Evolutionary conservation across 2,113 vertebrate genomes (phyloP), one percentile per base, ranked within the genome.

Genomic region (Silurus glanis): DNA sequence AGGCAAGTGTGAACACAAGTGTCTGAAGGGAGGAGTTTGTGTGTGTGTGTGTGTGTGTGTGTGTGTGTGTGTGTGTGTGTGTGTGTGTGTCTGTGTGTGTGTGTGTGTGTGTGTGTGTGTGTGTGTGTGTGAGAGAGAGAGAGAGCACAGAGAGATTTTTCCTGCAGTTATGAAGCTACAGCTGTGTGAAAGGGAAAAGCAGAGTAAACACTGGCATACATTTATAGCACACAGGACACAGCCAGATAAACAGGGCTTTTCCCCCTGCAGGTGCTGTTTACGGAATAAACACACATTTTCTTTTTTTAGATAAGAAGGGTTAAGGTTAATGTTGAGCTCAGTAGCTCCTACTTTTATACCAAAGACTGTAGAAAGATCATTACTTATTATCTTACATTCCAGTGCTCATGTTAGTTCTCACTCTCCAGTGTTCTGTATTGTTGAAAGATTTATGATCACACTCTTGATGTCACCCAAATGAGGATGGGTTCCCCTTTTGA

Each of bases 181-280:
- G 21, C 83, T 85, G 78, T 66, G 45, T 28, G 66, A 56, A 58
- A 64, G 76, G 9, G 78, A 66, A 61, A 71, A 81, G n/a, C 83
- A 49, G 76, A 85, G 62, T 88, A 85, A 81, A 82, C 72, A 37
- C 55, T 28, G 49, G 58, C 51, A n/a, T 80, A 56, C 66, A 81
- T 86, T 72, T 61, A 21, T 19, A 71, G 85, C 64, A 37, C 62
- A 56, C 21, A 69, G 28, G 56, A 85, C 49, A 80, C 76, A 56
- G 61, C 51, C n/a, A 25, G 12, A 69, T 45, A 55, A 66, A 80
- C 76, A 9, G 3, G 45, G 62, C 75, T 1, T 16, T 47, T 47
- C 17, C 16, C 47, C 14, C 23, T 80, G 51, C 64, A 81, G 76
- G 66, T 81, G 85, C 47, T 85, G 47, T 71, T 55, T 17, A 78